Conservation (phyloP, 1,140 invertebrate species). For the Manduca sexta region DNA sequence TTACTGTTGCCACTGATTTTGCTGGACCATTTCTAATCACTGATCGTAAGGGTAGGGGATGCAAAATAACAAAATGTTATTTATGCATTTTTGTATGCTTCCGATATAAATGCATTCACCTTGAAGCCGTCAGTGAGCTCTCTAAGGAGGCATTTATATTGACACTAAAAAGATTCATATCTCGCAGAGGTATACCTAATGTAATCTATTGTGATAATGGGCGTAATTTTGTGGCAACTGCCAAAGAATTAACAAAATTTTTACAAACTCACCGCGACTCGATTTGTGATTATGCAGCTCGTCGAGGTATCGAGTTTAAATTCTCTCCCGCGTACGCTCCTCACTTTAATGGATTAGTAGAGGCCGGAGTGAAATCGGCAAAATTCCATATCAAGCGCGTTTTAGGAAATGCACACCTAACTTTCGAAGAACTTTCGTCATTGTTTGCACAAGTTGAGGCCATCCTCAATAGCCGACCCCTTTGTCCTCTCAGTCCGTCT, state of each 20-base stretch:
- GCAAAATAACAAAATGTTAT: slow-evolving; percentile 2
- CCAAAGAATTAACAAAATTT: background rate
- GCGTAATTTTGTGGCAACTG: slow-evolving; percentile 7
- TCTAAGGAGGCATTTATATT: slow-evolving; percentile 9
- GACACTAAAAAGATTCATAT: slow-evolving; percentile 7
- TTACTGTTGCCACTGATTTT: slow-evolving; percentile 1
- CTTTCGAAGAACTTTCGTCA: slow-evolving; percentile 37
- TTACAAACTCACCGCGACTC: background rate
- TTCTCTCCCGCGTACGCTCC: slow-evolving; percentile 35
- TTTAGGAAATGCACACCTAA: slow-evolving; percentile 25
- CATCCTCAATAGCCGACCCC: slow-evolving; percentile 49
- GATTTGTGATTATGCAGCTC: slow-evolving; percentile 15
- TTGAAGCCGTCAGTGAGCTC: slow-evolving; percentile 6
- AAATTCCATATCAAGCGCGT: slow-evolving; percentile 33
- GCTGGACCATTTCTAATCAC: background rate
- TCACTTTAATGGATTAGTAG: slow-evolving; percentile 34
- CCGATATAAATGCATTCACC: slow-evolving; percentile 1
- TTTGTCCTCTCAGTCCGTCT: slow-evolving; percentile 40
- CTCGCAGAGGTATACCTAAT: slow-evolving; percentile 8
- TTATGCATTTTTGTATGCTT: slow-evolving; percentile 2
- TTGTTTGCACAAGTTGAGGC: slow-evolving; percentile 41
- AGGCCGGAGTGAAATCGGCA: slow-evolving; percentile 26
- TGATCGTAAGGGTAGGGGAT: slow-evolving; percentile 1
- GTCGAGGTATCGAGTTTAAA: slow-evolving; percentile 19
- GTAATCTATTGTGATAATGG: slow-evolving; percentile 12